Evolutionary conservation across 23 tunicate genomes (phyloP), one percentile per base, ranked within the genome.

Genomic region (Pegea sp.): DNA sequence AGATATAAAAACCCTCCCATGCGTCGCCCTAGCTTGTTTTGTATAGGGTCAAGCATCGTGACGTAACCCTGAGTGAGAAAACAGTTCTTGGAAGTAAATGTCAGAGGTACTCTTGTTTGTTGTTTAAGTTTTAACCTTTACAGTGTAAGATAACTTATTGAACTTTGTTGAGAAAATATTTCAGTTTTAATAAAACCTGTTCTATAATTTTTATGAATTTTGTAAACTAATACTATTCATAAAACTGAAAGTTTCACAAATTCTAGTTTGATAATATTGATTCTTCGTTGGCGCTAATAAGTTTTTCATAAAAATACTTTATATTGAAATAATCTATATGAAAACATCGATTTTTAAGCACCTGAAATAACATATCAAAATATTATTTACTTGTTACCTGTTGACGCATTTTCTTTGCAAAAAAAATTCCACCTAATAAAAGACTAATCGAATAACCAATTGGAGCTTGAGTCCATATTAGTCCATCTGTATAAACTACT

Each of bases 21-120:
- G 24, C 68, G 54, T 31, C 70, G 49, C 0, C 98, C 98, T 1
- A 76, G 60, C 51, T 71, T 77, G n/a, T 64, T 52, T 59, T 90
- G 98, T 27, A 90, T 48, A 4, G 98, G 98, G 57, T 90, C 98
- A 32, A 90, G 67, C 98, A 90, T 90, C 24, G 98, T 90, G 3
- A 78, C 80, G 62, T 78, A 90, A 22, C 76, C 75, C 95, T 84
- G 66, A 3, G 43, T 25, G 25, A 59, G 0, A 71, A 0, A 28
- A 51, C 16, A 3, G 22, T 20, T 13, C 7, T 50, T 50, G 7
- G 7, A 20, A 50, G 22, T 13, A 50, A 50, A 20, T 50, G n/a
- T n/a, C n/a, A n/a, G n/a, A n/a, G n/a, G n/a, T n/a, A n/a, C n/a
- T n/a, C n/a, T n/a, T n/a, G n/a, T n/a, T n/a, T n/a, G n/a, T n/a